Base-by-base conservation (phyloP, 1,140 invertebrate genomes). In the Coptotermes formosanus region DNA sequence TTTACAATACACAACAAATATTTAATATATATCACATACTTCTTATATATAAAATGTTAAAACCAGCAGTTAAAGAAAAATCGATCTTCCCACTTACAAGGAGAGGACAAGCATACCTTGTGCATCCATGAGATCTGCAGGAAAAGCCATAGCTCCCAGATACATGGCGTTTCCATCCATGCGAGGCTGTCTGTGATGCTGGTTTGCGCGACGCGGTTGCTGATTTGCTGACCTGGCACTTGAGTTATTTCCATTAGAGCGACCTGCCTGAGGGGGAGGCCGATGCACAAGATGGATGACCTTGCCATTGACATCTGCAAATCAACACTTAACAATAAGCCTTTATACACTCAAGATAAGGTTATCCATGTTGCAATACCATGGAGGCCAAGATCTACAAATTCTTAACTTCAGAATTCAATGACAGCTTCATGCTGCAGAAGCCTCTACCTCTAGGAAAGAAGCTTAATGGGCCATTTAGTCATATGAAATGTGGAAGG, bases 251-350 rank as follows among this genome's bases (percentile, higher is more conserved):
- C 59, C 38, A 87, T 88, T 83, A 86, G 75, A 64, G 88, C 86
- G 87, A 81, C 89, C 89, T 45, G 91, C 87, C 87, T 91, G 90
- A 81, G 93, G 93, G 32, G 97, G 97, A 11, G 96, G 94, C 59
- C 96, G 92, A 91, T 98, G 96, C n/a, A 98, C 98, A 89, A 99
- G 93, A 91, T 99, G 98, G 83, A 99, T 94, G 30, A 97, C 97
- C 92, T 98, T 98, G 3, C 96, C 97, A 91, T 97, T 93, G 21
- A 98, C 95, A 94, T 97, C 97, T 98, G 89, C n/a, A 86, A 88
- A 84, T 55, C 30, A 88, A 82, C 52, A 55, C 19, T 48, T 16
- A 48, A 16, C 16, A 48, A 7, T 48, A 48, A 48, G 19, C 52
- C 19, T 16, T 55, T 4, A 19, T 55, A 55, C 3, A 55, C 3